Percentiles rank a stretch among this genome's conserved stretches.
phyloP scores from a whole-genome alignment of 64 coral and sea anemone genomes.

The Anthopleura sola region DNA sequence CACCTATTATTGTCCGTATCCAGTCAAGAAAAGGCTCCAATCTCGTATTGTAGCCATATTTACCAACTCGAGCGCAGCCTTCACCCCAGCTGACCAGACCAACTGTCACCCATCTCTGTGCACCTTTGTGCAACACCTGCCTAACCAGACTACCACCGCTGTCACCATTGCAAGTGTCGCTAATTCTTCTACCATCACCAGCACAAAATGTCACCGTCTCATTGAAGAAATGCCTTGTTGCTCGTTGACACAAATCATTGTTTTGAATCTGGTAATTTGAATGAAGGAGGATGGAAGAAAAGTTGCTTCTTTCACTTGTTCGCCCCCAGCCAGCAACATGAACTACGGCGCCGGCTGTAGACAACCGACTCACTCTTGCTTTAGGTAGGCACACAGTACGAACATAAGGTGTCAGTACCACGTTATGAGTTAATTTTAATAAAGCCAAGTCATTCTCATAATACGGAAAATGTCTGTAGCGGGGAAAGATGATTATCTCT shows the following conservation, averaged over 20 bases:
- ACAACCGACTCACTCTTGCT: neutral
- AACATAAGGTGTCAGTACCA: conserved; percentile 28
- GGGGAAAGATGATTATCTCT: conserved; percentile 24
- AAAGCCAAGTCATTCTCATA: conserved; percentile 58
- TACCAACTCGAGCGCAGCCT: conserved; percentile 27
- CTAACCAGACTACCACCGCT: conserved; percentile 41
- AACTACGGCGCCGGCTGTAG: conserved; percentile 13
- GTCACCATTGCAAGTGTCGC: conserved; percentile 35
- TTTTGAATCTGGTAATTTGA: conserved; percentile 30
- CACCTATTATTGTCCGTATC: conserved; percentile 28
- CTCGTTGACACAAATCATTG: neutral
- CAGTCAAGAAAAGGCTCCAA: conserved; percentile 33
- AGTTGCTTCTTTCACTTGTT: neutral
- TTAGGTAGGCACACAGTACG: conserved; percentile 57
- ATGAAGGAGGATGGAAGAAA: neutral
- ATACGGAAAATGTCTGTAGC: conserved; percentile 10
- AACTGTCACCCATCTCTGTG: conserved; percentile 11
- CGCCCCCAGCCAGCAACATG: conserved; percentile 66
- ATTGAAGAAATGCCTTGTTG: conserved; percentile 38
- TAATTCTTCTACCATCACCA: conserved; percentile 9
- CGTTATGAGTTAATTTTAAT: conserved; percentile 34
- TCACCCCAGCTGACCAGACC: conserved; percentile 63
- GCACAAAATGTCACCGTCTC: conserved; percentile 35
- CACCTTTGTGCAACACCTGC: neutral
- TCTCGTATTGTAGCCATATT: conserved; percentile 54